Conservation (phyloP, 2,888 invertebrate species). For the Dasypogon diadema region DNA sequence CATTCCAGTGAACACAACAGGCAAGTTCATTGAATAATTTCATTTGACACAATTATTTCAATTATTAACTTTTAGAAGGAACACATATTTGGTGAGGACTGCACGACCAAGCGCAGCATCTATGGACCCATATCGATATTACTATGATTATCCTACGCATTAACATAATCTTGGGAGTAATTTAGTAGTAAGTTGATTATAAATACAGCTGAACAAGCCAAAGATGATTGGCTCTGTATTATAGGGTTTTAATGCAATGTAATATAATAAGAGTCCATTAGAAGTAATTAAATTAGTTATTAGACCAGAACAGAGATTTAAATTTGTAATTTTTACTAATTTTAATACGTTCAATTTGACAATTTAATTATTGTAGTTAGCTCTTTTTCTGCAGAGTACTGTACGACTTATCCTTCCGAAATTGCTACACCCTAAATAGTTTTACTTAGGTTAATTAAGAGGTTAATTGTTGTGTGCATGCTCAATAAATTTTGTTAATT, state of each 20-base stretch:
- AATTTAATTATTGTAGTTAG: too few species aligned
- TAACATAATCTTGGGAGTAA: neutral
- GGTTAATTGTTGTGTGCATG: too few species aligned
- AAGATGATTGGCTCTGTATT: constrained; percentile 17
- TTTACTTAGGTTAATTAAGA: too few species aligned
- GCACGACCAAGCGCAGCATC: constrained; percentile 69
- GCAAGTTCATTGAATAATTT: constrained; percentile 60
- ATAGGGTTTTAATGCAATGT: neutral
- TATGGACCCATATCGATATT: constrained; percentile 74
- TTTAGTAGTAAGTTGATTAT: neutral
- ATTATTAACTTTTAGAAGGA: constrained; percentile 72
- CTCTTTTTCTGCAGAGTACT: too few species aligned
- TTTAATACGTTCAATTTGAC: too few species aligned
- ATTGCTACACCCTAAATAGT: too few species aligned
- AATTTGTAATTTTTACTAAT: too few species aligned
- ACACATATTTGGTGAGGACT: constrained; percentile 74
- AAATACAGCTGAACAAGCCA: constrained; percentile 34
- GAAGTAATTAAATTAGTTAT: too few species aligned
- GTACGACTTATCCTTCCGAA: too few species aligned
- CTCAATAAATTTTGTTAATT: too few species aligned
- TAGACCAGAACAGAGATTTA: too few species aligned
- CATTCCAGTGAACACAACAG: constrained; percentile 77
- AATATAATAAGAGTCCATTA: neutral
- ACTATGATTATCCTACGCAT: constrained; percentile 68
- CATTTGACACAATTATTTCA: constrained; percentile 68